Percentiles rank a stretch among this genome's conserved stretches.
Conservation (phyloP, 2,797 vertebrate species). For the Microchirus variegatus region DNA sequence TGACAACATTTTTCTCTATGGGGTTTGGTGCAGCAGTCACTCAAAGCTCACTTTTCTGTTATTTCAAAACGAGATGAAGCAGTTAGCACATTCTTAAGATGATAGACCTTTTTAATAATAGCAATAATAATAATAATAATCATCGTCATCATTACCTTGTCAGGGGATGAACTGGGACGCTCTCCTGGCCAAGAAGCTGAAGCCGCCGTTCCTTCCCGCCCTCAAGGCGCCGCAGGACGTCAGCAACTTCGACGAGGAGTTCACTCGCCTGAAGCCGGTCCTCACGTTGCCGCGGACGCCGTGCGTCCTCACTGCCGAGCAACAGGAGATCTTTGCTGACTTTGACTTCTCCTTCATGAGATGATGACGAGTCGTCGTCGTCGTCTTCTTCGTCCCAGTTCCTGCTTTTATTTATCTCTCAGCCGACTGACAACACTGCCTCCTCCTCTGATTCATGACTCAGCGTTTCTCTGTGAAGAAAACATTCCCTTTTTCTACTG, state of each 20-base stretch:
- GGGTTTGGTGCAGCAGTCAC: no score
- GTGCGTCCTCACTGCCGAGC: conserved; percentile 75
- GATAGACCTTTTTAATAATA: no score
- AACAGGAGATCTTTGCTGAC: conserved; percentile 88
- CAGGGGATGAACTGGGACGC: conserved; percentile 89
- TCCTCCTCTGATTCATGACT: no score
- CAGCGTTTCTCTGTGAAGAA: no score
- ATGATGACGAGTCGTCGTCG: conserved; percentile 39
- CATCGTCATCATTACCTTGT: no score
- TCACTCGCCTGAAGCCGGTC: conserved; percentile 87
- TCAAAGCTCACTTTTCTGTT: no score
- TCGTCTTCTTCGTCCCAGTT: not conserved
- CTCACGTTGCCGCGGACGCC: conserved; percentile 85
- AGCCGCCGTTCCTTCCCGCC: conserved; percentile 88
- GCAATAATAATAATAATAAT: no score
- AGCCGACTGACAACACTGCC: no score
- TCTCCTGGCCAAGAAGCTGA: conserved; percentile 84
- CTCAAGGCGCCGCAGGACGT: conserved; percentile 83
- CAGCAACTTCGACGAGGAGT: conserved; percentile 93
- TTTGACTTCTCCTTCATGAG: conserved; percentile 89
- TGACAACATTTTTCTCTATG: no score
- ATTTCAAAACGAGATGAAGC: no score
- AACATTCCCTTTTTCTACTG: not conserved
- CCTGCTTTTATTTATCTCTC: not conserved
- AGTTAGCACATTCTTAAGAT: no score